A percentile compares a stretch with the other conserved stretches of the same genome.
phyloP scores from a whole-genome alignment of 2,113 vertebrate species.

The Saguinus midas region DNA sequence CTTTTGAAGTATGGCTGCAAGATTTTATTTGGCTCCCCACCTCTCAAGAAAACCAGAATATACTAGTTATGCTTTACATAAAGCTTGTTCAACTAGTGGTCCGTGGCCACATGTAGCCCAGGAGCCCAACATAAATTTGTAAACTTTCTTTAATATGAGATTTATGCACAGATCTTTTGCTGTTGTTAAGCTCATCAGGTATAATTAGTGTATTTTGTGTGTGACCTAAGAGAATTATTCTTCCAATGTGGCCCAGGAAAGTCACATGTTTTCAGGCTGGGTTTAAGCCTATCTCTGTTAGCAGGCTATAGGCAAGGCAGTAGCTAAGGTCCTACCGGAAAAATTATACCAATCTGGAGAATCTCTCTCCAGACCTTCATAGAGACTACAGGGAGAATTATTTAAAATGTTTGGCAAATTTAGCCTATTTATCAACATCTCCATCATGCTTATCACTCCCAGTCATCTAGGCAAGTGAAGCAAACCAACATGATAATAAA shows the following conservation, averaged over 20 bases:
- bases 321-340: not conserved
- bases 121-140: no score
- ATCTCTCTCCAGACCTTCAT: not conserved
- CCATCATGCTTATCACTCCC: not conserved
- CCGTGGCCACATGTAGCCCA: no score
- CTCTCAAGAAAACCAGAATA: not conserved
- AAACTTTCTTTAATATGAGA: no score
- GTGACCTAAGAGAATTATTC: no score
- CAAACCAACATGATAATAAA: not conserved
- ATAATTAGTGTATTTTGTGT: no score
- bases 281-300: not conserved
- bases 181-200: no score
- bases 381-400: not conserved
- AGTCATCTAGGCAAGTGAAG: not conserved
- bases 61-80: not conserved
- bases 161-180: no score
- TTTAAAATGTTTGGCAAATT: not conserved
- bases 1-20: not conserved
- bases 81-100: no score
- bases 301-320: not conserved
- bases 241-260: no score
- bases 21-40: not conserved
- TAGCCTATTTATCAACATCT: not conserved
- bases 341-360: not conserved
- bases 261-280: not conserved